Evolutionary conservation across 23 tunicate genomes (phyloP).

Genomic region (Trididemnum nubilum): DNA sequence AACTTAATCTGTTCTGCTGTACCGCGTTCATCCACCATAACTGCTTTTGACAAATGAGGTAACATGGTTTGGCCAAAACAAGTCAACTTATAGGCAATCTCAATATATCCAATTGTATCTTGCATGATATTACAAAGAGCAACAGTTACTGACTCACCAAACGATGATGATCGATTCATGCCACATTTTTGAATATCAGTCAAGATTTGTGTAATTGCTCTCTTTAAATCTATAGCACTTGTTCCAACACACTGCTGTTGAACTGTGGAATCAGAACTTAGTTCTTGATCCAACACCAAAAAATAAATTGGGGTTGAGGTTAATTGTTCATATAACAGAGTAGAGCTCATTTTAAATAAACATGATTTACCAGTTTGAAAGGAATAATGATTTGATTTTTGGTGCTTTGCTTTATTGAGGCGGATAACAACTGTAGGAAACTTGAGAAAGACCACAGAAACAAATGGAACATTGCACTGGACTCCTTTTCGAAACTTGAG

Average conservation of each 20-base stretch:
- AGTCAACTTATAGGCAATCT: constrained; percentile 56
- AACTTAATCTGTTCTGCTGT: not conserved
- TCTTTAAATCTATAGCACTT: constrained; percentile 15
- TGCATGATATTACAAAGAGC: constrained; percentile 38
- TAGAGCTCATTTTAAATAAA: constrained; percentile 71
- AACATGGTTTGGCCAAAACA: constrained; percentile 67
- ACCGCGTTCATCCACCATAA: not conserved
- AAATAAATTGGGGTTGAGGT: constrained; percentile 43
- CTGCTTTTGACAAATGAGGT: constrained; percentile 38
- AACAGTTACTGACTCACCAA: constrained; percentile 24
- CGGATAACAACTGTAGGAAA: constrained; percentile 63
- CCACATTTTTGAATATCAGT: constrained; percentile 57
- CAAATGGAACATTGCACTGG: constrained; percentile 24
- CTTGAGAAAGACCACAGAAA: constrained; percentile 56
- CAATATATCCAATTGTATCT: constrained; percentile 45
- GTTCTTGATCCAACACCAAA: constrained; percentile 41
- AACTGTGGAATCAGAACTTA: not conserved
- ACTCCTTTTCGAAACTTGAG: constrained; percentile 35
- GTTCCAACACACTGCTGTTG: constrained; percentile 41
- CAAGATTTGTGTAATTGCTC: constrained; percentile 35
- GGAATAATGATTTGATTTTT: constrained; percentile 23
- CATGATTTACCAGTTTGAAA: constrained; percentile 71
- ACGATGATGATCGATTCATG: constrained; percentile 26
- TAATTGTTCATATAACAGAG: constrained; percentile 40
- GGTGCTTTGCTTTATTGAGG: constrained; percentile 1